Evolutionary conservation across 2,113 vertebrate species (phyloP), one percentile per base, ranked within the genome.

Genomic region (Neolamprologus falcicula): DNA sequence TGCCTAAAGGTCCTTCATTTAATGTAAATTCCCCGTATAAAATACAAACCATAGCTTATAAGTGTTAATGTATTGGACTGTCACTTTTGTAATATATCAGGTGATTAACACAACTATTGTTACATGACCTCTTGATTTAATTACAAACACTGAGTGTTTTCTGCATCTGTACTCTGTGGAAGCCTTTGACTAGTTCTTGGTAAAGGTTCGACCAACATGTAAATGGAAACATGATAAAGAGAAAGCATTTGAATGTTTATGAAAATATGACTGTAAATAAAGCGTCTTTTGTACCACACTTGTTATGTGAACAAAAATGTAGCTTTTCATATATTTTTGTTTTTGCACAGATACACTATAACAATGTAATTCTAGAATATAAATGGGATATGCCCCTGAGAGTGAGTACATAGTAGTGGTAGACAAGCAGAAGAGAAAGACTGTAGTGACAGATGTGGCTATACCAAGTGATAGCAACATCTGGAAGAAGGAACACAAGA

Each of bases 261-360:
- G 2, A 55, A 55, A 55, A 55, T 61, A 61, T 61, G 26, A 61
- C 14, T 31, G 57, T 61, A 61, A 61, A 61, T 61, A 61, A 61
- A 61, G 7, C 1, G 1, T 61, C 0, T 31, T 61, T 61, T 61
- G 0, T 31, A 17, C 26, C 57, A 61, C 14, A 61, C 14, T 0
- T 31, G 5, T 17, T 61, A 61, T 6, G 57, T 61, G 57, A 61
- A 61, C 5, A 59, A 17, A 61, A 61, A 1, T 61, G 3, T 61
- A 61, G 57, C 57, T 61, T 61, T 61, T 59, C 5, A 31, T 31
- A 59, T 17, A 59, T 59, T 31, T 61, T 61, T 0, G 26, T 3
- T 61, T 61, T 61, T 61, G 57, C 57, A 17, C 2, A 61, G 57
- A 17, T 31, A 61, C 5, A 61, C 57, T 61, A 10, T 61, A 61